Evolutionary conservation across 2,797 vertebrate species (phyloP).

Genomic region (Petrocephalus schoutedeni): DNA sequence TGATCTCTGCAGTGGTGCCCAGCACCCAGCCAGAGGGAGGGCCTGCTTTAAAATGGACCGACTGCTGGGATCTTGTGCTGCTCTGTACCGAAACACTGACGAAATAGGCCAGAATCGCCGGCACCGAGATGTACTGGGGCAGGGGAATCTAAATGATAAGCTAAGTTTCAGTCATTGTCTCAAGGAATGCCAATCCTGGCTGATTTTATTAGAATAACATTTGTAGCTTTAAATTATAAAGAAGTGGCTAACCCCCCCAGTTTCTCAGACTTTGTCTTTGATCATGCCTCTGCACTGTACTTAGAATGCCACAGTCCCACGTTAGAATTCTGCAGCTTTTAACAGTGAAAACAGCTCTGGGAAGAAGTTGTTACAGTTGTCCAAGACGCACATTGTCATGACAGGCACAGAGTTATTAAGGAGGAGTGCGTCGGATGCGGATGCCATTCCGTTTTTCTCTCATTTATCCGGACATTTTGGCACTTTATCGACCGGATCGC

Average conservation of each 20-base stretch:
- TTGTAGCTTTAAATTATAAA: background rate
- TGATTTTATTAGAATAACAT: background rate
- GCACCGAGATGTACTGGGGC: background rate
- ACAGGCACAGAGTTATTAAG: background rate
- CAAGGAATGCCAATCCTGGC: background rate
- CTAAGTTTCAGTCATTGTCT: background rate
- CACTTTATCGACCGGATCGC: background rate
- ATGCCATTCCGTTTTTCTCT: background rate
- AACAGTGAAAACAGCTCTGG: background rate
- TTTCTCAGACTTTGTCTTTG: background rate
- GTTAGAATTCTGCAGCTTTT: background rate
- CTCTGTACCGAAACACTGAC: background rate
- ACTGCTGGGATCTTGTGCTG: background rate
- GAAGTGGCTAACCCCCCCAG: background rate
- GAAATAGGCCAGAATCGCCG: background rate
- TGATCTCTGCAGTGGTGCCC: background rate
- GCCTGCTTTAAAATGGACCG: background rate
- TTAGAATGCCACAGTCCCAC: background rate
- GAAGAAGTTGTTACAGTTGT: background rate
- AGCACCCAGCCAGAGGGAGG: background rate
- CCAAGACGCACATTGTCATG: background rate
- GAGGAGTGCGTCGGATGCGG: background rate
- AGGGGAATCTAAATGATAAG: background rate
- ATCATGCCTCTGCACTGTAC: background rate
- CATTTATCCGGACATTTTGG: background rate